Evolutionary conservation across 2,888 invertebrate genomes (phyloP).

Genomic region (Yponomeuta evonymella): DNA sequence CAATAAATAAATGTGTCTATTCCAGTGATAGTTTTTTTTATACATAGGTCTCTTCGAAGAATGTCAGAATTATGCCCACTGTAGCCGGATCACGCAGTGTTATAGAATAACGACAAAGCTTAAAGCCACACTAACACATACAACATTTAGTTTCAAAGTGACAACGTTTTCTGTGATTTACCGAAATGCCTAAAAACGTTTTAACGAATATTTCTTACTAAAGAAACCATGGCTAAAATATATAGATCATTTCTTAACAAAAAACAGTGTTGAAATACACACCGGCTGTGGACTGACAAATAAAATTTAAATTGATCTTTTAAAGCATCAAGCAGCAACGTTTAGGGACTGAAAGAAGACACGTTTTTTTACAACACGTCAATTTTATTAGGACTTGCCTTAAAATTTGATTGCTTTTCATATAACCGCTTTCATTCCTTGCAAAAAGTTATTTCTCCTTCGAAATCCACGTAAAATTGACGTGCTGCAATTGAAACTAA

Average conservation of each 20-base stretch:
- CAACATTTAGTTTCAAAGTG: too few relatives aligned
- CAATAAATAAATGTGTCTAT: neutral
- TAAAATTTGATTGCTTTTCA: neutral
- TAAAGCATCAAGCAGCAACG: neutral
- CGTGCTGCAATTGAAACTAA: neutral
- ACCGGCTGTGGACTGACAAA: neutral
- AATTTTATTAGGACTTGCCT: neutral
- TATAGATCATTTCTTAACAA: too few relatives aligned
- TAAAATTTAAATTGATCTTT: neutral
- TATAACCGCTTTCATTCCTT: neutral
- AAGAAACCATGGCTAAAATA: too few relatives aligned
- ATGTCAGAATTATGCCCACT: neutral
- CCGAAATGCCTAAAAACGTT: too few relatives aligned
- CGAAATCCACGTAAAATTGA: neutral
- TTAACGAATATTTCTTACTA: too few relatives aligned
- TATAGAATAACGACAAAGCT: too few relatives aligned
- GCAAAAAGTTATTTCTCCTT: neutral
- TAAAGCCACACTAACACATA: too few relatives aligned
- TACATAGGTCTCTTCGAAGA: neutral
- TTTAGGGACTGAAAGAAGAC: constrained; percentile 9
- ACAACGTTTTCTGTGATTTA: too few relatives aligned
- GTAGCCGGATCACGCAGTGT: neutral
- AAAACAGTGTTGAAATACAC: neutral
- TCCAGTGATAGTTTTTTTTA: too few relatives aligned
- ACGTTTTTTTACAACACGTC: neutral